Evolutionary conservation across 2,888 invertebrate species (phyloP), one percentile per base, ranked within the genome.

Genomic region (Xestobium rufovillosum): DNA sequence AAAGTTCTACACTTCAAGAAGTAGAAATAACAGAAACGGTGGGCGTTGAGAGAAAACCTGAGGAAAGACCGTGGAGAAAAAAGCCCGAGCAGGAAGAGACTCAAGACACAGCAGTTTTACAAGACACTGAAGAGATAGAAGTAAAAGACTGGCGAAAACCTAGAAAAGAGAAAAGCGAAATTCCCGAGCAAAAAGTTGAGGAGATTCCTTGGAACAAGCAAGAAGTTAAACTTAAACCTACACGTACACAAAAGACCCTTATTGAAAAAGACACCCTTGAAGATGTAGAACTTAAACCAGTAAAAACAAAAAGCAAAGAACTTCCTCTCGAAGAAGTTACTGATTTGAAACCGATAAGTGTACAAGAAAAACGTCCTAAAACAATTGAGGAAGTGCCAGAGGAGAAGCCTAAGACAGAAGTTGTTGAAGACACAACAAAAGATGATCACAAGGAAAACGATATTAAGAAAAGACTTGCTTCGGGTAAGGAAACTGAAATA

Each of bases 161-260:
- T 3, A 43, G 43, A 26, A 49, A 48, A 55, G 36, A 54, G 61
- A 11, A 16, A 11, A 30, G 36, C 29, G 41, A 34, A 34, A 36
- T 31, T 34, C 23, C 14, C 11, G 17, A 29, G 30, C 12, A 16
- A 27, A 19, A 42, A 28, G 6, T n/a, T 8, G 47, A 45, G 40
- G 52, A 32, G 34, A 14, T 45, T 40, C 72, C 75, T n/a, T 76
- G 76, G 76, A 83, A 73, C 8, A 73, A 60, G 46, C 46, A 52
- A 16, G 53, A 48, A 14, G 44, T 45, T 30, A 47, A 51, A 46
- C 34, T 49, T 43, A 17, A 51, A 51, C 52, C 23, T 19, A 49
- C 66, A 0, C 57, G 53, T 39, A 45, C 42, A 2, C 59, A 67
- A 38, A 65, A 63, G 48, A 63, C 62, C 44, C 70, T 74, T 32